phyloP scores from a whole-genome alignment of 2,888 invertebrate species.

The Eristalinus sepulchralis region DNA sequence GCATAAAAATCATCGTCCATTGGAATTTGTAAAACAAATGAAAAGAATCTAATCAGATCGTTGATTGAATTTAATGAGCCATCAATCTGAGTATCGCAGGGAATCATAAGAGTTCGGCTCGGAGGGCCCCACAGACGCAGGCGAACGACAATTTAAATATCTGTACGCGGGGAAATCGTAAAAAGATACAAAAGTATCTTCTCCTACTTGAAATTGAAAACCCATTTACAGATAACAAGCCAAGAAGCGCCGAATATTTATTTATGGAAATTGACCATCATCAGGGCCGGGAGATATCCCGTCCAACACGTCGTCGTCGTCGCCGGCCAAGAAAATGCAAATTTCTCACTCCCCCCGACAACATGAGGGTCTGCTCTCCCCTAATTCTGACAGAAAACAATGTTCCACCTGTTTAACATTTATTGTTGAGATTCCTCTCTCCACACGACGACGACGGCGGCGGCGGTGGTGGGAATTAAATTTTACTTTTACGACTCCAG shows the following conservation, averaged over 20 bases:
- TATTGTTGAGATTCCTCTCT: conserved; percentile 43
- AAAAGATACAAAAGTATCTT: conserved; percentile 57
- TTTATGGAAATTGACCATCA: conserved; percentile 66
- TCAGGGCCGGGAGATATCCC: background rate
- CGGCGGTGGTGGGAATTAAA: conserved; percentile 15
- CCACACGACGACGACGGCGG: background rate
- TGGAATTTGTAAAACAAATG: conserved; percentile 41
- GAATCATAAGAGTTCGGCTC: conserved; percentile 32
- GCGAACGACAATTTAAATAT: conserved; percentile 36
- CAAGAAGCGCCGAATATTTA: conserved; percentile 41
- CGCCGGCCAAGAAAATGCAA: conserved; percentile 28
- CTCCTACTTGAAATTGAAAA: conserved; percentile 57
- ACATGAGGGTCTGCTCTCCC: background rate
- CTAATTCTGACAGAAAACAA: conserved; percentile 45
- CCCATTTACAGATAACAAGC: conserved; percentile 35
- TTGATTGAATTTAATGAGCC: conserved; percentile 65
- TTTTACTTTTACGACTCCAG: conserved; percentile 26
- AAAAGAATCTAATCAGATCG: conserved; percentile 48
- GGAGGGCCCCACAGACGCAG: background rate
- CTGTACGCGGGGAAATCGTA: conserved; percentile 10
- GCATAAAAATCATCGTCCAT: background rate
- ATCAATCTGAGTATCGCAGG: conserved; percentile 55
- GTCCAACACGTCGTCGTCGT: background rate
- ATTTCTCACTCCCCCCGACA: conserved; percentile 1
- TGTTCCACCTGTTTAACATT: conserved; percentile 62